These are phyloP conservation scores for Deilephila elpenor DNA, from an alignment of 2,888 invertebrate genomes.

Conservation along the genomic window DNA sequence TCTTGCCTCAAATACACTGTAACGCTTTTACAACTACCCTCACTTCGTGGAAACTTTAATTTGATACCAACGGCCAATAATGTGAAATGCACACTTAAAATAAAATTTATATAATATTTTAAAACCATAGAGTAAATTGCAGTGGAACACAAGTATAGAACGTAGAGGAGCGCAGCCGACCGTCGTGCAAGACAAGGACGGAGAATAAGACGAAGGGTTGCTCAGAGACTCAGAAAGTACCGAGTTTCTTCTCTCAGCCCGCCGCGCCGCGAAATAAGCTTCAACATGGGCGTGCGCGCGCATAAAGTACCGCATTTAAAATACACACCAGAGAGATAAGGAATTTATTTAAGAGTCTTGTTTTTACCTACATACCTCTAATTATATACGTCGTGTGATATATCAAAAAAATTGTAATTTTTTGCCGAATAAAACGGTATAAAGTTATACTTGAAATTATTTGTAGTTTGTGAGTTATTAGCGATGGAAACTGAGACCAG, in stretches of 20 bases:
- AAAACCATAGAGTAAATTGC: neutral
- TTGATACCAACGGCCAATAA: neutral
- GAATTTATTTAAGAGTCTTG: slow-evolving; percentile 71
- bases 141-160: slow-evolving; percentile 52
- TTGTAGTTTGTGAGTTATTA: slow-evolving; percentile 50
- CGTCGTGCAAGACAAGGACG: slow-evolving; percentile 84
- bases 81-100: neutral
- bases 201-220: slow-evolving; percentile 86
- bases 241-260: slow-evolving; percentile 60
- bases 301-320: slow-evolving; percentile 83
- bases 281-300: slow-evolving; percentile 73
- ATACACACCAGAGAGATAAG: slow-evolving; percentile 83
- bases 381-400: slow-evolving; percentile 41
- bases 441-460: slow-evolving; percentile 36
- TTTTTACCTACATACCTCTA: slow-evolving; percentile 40
- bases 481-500: slow-evolving; percentile 66
- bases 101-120: neutral
- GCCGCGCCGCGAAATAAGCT: slow-evolving; percentile 62
- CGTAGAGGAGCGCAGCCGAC: slow-evolving; percentile 79
- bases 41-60: too few relatives aligned
- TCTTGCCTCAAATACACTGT: too few relatives aligned
- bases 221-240: slow-evolving; percentile 80
- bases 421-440: slow-evolving; percentile 57
- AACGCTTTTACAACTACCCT: too few relatives aligned
- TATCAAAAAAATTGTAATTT: slow-evolving; percentile 73